Evolutionary conservation across 2,113 vertebrate species (phyloP).

Genomic region (Neolamprologus variostigma): DNA sequence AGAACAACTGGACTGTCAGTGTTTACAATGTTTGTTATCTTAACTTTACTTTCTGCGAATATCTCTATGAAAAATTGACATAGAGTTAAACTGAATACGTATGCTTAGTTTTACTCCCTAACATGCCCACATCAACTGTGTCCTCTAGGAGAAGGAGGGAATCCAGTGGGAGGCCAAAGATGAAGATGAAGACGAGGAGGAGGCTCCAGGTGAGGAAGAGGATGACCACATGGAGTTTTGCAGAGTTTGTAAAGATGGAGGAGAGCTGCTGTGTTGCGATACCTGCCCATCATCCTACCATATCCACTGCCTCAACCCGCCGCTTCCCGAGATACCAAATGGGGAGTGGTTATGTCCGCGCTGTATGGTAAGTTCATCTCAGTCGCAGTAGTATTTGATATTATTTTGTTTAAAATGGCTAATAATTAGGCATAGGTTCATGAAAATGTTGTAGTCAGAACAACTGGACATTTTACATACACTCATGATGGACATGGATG

Average conservation of each 20-base stretch:
- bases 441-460: neutral
- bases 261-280: constrained; percentile 87
- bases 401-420: neutral
- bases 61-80: neutral
- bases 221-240: constrained; percentile 99
- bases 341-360: constrained; percentile 98
- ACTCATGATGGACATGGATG: neutral
- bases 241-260: constrained; percentile 93
- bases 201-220: constrained; percentile 84
- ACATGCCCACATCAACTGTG: neutral
- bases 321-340: constrained; percentile 94
- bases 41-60: neutral
- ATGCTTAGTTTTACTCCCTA: neutral
- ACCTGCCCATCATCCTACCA: constrained; percentile 91
- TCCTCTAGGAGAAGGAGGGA: constrained; percentile 90
- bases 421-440: neutral
- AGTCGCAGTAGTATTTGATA: neutral
- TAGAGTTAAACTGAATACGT: neutral
- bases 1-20: neutral
- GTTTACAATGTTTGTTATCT: neutral
- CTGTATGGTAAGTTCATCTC: constrained; percentile 83
- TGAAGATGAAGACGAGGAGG: constrained; percentile 89
- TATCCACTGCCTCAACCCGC: constrained; percentile 94
- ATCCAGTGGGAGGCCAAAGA: constrained; percentile 98
- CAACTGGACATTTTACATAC: neutral